These are phyloP conservation scores for Fregata magnificens DNA, from an alignment of 2,113 vertebrate species.

Conservation along the genomic window DNA sequence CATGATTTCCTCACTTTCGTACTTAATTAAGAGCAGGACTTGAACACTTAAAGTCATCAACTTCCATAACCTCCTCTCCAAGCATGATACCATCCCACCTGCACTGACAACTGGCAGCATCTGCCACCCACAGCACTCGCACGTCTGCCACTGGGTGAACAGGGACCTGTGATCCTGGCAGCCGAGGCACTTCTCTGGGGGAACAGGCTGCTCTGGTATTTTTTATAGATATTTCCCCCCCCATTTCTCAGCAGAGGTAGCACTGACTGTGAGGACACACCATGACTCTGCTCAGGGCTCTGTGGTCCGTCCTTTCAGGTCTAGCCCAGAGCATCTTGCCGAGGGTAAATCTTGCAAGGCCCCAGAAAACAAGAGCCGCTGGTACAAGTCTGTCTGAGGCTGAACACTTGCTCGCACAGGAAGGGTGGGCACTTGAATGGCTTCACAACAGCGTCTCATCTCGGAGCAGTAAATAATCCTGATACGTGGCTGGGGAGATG, in stretches of 20 bases:
- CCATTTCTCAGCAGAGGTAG: background rate
- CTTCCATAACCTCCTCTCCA: background rate
- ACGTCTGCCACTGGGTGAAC: rapidly evolving
- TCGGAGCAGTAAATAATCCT: background rate
- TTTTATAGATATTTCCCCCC: background rate
- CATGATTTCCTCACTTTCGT: background rate
- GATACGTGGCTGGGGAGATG: rapidly evolving
- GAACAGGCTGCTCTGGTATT: background rate
- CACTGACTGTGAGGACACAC: background rate
- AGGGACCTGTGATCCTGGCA: background rate
- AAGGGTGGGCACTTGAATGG: rapidly evolving
- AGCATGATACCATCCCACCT: rapidly evolving
- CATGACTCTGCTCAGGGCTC: background rate
- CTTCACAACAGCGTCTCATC: background rate
- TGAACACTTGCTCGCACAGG: rapidly evolving
- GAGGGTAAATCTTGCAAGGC: background rate
- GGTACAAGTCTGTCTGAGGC: background rate
- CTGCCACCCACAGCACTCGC: background rate
- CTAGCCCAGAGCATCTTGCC: background rate
- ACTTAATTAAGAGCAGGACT: background rate
- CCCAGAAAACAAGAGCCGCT: background rate
- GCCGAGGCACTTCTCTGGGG: rapidly evolving
- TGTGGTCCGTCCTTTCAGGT: background rate
- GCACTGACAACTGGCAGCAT: background rate
- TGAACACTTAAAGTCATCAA: background rate